These are phyloP conservation scores for Drosophila glabriapex DNA, from an alignment of 2,888 invertebrate species.

Conservation along the genomic window DNA sequence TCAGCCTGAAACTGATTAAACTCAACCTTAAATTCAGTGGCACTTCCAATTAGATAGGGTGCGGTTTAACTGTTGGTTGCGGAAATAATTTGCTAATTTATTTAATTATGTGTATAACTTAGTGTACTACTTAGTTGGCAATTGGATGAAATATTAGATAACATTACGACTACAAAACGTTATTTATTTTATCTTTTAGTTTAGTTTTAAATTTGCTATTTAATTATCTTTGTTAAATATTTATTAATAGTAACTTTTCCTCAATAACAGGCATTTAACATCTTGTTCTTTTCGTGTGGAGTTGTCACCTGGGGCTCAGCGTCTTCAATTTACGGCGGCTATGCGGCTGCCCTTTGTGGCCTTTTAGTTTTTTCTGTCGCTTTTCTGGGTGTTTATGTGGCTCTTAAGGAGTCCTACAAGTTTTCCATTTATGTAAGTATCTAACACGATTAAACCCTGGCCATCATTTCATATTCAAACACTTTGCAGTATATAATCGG, in stretches of 20 bases:
- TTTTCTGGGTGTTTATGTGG: constrained; percentile 76
- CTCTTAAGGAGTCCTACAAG: constrained; percentile 77
- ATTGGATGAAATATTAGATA: not conserved
- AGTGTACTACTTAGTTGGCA: not conserved
- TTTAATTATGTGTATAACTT: not conserved
- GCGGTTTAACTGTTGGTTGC: not conserved
- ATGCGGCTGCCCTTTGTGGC: constrained; percentile 69
- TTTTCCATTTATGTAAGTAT: constrained; percentile 71
- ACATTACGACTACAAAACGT: not conserved
- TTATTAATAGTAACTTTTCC: not conserved
- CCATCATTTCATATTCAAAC: not conserved
- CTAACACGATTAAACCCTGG: too few species aligned
- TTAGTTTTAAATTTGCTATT: not conserved
- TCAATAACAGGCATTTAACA: constrained; percentile 58
- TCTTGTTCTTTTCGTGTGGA: constrained; percentile 78
- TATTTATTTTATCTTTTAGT: not conserved
- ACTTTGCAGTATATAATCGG: constrained; percentile 58
- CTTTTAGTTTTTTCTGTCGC: constrained; percentile 65
- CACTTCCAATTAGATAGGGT: not conserved
- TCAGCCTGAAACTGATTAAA: not conserved
- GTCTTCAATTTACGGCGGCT: constrained; percentile 73
- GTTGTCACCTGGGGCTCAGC: constrained; percentile 79
- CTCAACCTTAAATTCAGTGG: not conserved
- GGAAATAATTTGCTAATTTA: not conserved
- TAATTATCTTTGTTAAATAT: not conserved